Evolutionary conservation across 2,888 invertebrate genomes (phyloP).

Genomic region (Patella caerulea): DNA sequence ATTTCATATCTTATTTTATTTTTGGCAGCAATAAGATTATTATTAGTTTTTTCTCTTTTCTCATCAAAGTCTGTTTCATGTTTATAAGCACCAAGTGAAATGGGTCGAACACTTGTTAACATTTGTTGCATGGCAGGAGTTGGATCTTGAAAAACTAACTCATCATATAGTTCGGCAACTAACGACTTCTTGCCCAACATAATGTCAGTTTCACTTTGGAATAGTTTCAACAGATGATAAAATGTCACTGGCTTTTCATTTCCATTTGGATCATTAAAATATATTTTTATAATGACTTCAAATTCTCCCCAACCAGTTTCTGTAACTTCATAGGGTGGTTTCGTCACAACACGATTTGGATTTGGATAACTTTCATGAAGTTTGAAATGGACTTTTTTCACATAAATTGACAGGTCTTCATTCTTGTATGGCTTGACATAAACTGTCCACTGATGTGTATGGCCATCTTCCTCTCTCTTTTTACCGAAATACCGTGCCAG

Average conservation of each 20-base stretch:
- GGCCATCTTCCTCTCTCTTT: constrained; percentile 96
- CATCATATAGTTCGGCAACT: constrained; percentile 95
- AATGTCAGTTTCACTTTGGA: constrained; percentile 80
- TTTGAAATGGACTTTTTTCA: constrained; percentile 97
- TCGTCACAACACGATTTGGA: constrained; percentile 89
- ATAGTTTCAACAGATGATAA: constrained; percentile 94
- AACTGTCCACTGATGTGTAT: constrained; percentile 99
- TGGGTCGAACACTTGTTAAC: constrained; percentile 82
- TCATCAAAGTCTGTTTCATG: constrained; percentile 95
- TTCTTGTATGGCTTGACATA: constrained; percentile 91
- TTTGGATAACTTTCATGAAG: constrained; percentile 97
- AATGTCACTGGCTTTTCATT: constrained; percentile 94
- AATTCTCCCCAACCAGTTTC: constrained; percentile 99
- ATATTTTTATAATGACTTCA: constrained; percentile 97
- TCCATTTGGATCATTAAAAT: constrained; percentile 96
- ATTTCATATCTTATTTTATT: constrained; percentile 74
- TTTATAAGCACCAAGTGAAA: constrained; percentile 80
- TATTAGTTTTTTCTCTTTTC: constrained; percentile 79
- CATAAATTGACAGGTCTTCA: constrained; percentile 90
- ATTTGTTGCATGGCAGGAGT: constrained; percentile 86
- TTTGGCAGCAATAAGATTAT: constrained; percentile 84
- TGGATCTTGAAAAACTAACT: constrained; percentile 80
- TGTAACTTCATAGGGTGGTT: constrained; percentile 96
- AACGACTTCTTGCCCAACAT: constrained; percentile 75
- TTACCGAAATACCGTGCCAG: constrained; percentile 95